Base-by-base conservation (phyloP, 2,797 vertebrate species). In the Eospalax fontanierii region DNA sequence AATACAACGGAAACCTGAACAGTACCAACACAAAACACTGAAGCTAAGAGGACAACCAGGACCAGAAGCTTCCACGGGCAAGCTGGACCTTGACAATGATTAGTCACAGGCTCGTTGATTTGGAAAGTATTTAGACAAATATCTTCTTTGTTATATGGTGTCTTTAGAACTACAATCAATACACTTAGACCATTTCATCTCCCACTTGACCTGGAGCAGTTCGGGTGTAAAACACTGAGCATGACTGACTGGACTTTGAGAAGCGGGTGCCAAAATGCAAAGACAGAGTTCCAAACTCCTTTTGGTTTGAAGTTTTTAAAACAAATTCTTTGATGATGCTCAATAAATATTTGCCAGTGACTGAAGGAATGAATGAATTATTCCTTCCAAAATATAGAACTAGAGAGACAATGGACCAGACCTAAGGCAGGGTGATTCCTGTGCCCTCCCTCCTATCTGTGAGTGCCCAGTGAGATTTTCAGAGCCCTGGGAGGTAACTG, bases 121-220 rank as follows among this genome's bases (percentile, higher is more conserved):
- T 85, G 90, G 33, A 81, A 66, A 43, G 74, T 33, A 70, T 57
- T 61, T 70, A 79, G 40, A 40, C 50, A 95, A 96, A 66, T 93
- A 65, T 46, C 57, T 75, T 87, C 76, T n/a, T 33, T 59, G 30
- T 38, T 74, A 79, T 38, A 33, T 4, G 3, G 14, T 15, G 11
- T 74, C 21, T 87, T 87, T 78, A 86, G 54, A 91, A 94, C 18
- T 8, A 21, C 33, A 28, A 7, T 57, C 79, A 75, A 80, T 54
- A 86, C 88, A 93, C 57, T 46, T 80, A 74, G 83, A 84, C 59
- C 50, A 57, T 63, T 66, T 92, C 50, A 61, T 40, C 18, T 90
- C 28, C 91, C 46, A 12, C 40, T 54, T 68, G 33, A 95, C 40
- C 76, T 88, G 70, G 40, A 21, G 84, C 33, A 83, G 66, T 83